phyloP scores from a whole-genome alignment of 2,113 vertebrate species.

The Bos javanicus region DNA sequence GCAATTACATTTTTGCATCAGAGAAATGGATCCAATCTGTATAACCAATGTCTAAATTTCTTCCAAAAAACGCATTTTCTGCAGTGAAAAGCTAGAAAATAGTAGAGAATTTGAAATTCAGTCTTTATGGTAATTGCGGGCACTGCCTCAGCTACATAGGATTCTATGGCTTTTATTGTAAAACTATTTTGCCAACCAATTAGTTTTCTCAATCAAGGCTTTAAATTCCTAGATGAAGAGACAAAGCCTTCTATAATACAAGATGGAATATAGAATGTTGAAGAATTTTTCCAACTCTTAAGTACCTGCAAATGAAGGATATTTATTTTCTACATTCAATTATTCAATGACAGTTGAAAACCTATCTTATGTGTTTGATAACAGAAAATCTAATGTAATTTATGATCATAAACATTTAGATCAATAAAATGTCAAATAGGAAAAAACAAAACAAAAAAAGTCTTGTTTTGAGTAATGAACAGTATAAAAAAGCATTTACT shows the following conservation, averaged over 20 bases:
- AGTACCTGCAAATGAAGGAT: neutral
- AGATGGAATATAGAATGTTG: neutral
- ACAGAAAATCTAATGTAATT: neutral
- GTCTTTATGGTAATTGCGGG: neutral
- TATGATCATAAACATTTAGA: neutral
- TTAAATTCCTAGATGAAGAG: neutral
- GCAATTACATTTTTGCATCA: fast-evolving
- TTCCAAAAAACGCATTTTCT: neutral
- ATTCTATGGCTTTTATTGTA: neutral
- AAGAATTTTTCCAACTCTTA: neutral
- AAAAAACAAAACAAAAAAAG: neutral
- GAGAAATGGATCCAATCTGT: neutral
- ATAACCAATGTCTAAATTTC: neutral
- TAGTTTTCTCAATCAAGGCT: neutral
- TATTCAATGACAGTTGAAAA: neutral
- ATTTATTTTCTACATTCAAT: neutral
- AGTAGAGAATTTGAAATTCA: neutral
- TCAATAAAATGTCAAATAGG: neutral
- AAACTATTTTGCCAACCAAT: neutral
- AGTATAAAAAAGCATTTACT: neutral
- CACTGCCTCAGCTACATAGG: neutral
- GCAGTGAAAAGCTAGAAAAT: neutral
- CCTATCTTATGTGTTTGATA: neutral
- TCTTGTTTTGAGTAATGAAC: neutral
- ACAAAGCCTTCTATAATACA: neutral